Percentiles rank a stretch among this genome's conserved stretches.
phyloP scores from a whole-genome alignment of 2,113 vertebrate species.

The Poecile atricapillus region DNA sequence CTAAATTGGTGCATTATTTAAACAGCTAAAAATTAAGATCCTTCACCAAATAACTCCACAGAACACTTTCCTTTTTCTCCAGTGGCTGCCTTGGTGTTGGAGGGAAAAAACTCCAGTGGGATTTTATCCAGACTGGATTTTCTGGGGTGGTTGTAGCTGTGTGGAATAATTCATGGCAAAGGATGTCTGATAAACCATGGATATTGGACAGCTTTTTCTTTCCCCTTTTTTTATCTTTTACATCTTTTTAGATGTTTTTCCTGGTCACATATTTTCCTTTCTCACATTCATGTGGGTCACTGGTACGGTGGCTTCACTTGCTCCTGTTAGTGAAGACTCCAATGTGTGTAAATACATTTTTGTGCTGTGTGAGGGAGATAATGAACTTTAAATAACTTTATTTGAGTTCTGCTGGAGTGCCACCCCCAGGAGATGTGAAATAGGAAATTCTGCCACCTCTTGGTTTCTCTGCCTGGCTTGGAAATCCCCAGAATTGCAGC shows the following conservation, averaged over 20 bases:
- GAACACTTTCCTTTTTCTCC: background rate
- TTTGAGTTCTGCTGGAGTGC: background rate
- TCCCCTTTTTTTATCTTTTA: background rate
- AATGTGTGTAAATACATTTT: accelerated
- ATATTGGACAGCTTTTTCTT: background rate
- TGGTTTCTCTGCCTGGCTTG: background rate
- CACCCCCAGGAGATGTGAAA: background rate
- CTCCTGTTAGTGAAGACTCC: background rate
- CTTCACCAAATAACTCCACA: background rate
- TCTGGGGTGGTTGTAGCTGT: background rate
- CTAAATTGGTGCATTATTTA: background rate
- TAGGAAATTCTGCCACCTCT: background rate
- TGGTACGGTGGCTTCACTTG: background rate
- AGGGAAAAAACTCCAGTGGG: background rate
- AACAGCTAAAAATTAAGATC: background rate
- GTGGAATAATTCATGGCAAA: background rate
- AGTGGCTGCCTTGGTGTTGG: background rate
- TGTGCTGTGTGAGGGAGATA: background rate
- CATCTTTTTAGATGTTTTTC: background rate
- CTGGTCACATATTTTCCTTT: background rate
- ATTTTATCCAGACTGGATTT: background rate
- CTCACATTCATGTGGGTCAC: background rate
- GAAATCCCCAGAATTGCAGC: background rate
- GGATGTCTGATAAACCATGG: background rate
- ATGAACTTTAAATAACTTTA: background rate